phyloP scores from a whole-genome alignment of 2,888 invertebrate species.

The Metalampra italica region DNA sequence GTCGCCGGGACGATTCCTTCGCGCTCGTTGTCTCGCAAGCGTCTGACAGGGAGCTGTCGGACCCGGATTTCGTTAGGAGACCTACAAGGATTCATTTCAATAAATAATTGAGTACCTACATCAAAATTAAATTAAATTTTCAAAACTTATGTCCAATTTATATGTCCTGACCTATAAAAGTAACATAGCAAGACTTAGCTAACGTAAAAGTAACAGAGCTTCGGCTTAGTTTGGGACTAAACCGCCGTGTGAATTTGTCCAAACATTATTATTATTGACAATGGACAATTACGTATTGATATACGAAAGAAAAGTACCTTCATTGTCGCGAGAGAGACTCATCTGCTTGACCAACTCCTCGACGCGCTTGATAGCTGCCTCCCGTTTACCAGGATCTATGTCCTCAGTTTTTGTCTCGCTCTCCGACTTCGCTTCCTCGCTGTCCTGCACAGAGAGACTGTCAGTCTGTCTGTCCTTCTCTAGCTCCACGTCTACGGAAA shows the following conservation, averaged over 20 bases:
- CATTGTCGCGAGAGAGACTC: constrained; percentile 83
- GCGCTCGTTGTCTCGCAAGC: constrained; percentile 81
- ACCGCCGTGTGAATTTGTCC: too few species aligned
- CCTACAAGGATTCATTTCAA: constrained; percentile 30
- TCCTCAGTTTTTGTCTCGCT: constrained; percentile 46
- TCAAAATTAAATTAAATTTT: too few species aligned
- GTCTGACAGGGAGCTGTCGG: constrained; percentile 92
- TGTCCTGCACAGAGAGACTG: constrained; percentile 38
- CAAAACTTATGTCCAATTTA: too few species aligned
- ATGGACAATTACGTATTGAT: too few species aligned
- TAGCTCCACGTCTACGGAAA: constrained; percentile 44
- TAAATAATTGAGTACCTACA: not conserved
- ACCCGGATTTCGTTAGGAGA: constrained; percentile 87
- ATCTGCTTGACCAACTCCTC: constrained; percentile 88
- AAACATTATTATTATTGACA: too few species aligned
- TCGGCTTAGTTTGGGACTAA: too few species aligned
- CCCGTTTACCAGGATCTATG: constrained; percentile 45
- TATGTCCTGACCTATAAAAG: too few species aligned
- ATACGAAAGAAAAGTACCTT: constrained; percentile 52
- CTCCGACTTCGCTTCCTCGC: constrained; percentile 42
- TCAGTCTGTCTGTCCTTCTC: constrained; percentile 18
- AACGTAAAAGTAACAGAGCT: too few species aligned
- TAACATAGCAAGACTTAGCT: too few species aligned
- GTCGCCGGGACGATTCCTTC: constrained; percentile 84
- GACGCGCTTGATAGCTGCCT: constrained; percentile 78